Percentiles rank a stretch among this genome's conserved stretches.
phyloP scores from a whole-genome alignment of 2,888 invertebrate species.

The Pyrrhopygopsis socrates region DNA sequence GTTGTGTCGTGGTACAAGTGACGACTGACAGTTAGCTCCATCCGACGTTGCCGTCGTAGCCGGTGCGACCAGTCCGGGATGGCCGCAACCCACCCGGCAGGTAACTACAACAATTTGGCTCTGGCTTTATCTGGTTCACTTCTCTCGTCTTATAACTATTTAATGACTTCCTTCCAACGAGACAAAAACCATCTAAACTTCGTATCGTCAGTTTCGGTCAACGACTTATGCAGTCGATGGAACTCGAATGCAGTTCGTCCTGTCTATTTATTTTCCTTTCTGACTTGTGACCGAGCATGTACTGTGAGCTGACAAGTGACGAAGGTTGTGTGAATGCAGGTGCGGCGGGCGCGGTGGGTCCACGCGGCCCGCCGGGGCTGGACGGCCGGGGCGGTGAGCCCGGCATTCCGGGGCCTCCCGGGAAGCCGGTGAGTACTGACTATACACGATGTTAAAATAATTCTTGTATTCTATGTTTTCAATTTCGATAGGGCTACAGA shows the following conservation, averaged over 20 bases:
- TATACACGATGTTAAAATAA: too few relatives aligned
- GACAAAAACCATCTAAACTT: background rate
- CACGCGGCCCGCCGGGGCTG: constrained; percentile 97
- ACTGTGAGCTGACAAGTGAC: background rate
- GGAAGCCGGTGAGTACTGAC: constrained; percentile 95
- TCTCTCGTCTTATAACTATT: background rate
- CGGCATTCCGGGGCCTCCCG: constrained; percentile 99
- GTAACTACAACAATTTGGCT: constrained; percentile 22
- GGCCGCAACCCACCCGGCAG: constrained; percentile 25
- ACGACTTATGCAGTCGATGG: too few relatives aligned
- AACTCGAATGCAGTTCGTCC: background rate
- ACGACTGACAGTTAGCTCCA: constrained; percentile 86
- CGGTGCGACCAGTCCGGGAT: constrained; percentile 18
- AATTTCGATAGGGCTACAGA: too few relatives aligned
- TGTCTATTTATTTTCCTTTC: background rate
- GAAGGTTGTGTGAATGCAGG: constrained; percentile 92
- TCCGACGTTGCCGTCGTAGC: too few relatives aligned
- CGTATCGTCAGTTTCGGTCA: background rate
- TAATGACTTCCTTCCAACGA: background rate
- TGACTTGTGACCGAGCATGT: background rate
- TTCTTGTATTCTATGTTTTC: too few relatives aligned
- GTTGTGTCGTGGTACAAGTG: constrained; percentile 90
- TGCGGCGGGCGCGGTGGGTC: constrained; percentile 97
- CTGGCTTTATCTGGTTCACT: background rate
- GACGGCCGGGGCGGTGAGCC: constrained; percentile 98